Evolutionary conservation across 2,888 invertebrate genomes (phyloP).

Genomic region (Oxystoma pomonae): DNA sequence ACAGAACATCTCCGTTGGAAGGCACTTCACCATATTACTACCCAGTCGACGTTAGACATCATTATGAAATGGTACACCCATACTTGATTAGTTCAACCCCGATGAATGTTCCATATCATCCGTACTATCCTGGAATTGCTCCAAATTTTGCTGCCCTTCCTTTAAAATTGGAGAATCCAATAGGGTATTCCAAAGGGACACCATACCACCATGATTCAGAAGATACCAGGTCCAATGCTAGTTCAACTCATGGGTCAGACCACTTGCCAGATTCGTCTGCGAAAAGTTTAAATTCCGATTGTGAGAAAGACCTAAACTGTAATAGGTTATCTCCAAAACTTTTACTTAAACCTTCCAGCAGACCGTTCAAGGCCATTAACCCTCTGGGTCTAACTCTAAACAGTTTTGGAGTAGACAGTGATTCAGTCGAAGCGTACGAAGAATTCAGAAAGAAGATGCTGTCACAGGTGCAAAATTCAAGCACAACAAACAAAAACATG

Average conservation of each 20-base stretch:
- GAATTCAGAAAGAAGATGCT: constrained; percentile 67
- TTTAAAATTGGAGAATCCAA: neutral
- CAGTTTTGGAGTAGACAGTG: constrained; percentile 49
- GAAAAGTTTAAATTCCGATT: neutral
- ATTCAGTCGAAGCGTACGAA: constrained; percentile 62
- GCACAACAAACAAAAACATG: constrained; percentile 65
- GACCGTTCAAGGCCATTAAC: constrained; percentile 15
- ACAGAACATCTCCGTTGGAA: neutral
- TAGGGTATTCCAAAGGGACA: neutral
- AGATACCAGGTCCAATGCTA: neutral
- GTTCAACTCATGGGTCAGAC: neutral
- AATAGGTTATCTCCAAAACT: neutral
- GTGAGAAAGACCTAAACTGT: neutral
- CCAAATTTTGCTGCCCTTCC: neutral
- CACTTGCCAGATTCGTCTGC: neutral
- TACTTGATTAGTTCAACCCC: neutral
- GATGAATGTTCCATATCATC: neutral
- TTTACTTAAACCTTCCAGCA: neutral
- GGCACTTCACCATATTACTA: neutral
- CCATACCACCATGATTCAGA: neutral
- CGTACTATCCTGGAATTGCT: neutral
- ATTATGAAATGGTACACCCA: neutral
- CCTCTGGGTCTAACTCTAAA: neutral
- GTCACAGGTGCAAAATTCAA: constrained; percentile 59
- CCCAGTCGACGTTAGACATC: neutral